Percentiles rank a stretch among this genome's conserved stretches.
phyloP scores from a whole-genome alignment of 1,140 invertebrate genomes.

The Caenorhabditis elegans region DNA sequence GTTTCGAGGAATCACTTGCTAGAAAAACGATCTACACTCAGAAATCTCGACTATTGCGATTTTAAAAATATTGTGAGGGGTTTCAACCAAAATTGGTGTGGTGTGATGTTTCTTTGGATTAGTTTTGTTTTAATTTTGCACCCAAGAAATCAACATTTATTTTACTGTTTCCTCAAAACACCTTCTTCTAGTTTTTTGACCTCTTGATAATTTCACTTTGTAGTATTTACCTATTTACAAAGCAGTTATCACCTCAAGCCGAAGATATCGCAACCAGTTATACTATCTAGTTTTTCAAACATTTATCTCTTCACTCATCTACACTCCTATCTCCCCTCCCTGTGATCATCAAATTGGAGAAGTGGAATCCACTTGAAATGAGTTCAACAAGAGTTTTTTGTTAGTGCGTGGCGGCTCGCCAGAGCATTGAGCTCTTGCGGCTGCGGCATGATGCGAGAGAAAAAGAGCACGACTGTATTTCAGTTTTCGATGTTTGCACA shows the following conservation, averaged over 20 bases:
- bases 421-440: constrained; percentile 9
- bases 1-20: too few species aligned
- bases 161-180: background rate
- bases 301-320: background rate
- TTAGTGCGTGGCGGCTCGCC: constrained; percentile 17
- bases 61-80: too few species aligned
- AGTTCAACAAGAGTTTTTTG: constrained; percentile 28
- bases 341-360: constrained; percentile 21
- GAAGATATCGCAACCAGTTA: background rate
- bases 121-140: too few species aligned
- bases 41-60: too few species aligned
- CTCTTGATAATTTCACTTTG: background rate
- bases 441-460: background rate
- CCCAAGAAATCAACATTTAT: too few species aligned
- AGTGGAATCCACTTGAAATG: constrained; percentile 25
- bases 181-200: background rate
- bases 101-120: too few species aligned
- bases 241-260: constrained; percentile 11
- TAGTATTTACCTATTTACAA: background rate
- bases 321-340: too few species aligned
- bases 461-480: constrained; percentile 21
- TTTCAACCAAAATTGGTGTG: too few species aligned
- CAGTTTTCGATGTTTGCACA: background rate
- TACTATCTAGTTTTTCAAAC: background rate
- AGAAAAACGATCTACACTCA: too few species aligned